Evolutionary conservation across 2,888 invertebrate genomes (phyloP).

Genomic region (Seira sanloemensis): DNA sequence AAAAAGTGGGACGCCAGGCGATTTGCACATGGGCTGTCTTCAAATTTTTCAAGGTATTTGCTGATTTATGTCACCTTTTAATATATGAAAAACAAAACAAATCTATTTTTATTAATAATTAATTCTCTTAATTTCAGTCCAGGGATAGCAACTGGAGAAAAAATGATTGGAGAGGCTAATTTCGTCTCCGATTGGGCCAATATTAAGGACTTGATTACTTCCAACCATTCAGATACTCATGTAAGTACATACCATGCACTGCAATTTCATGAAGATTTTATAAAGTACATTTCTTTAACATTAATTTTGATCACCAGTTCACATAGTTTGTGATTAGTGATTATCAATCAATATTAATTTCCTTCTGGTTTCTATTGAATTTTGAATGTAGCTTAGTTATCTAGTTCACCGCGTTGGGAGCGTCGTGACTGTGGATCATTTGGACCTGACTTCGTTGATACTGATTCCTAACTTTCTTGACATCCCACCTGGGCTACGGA

Average conservation of each 20-base stretch:
- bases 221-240: conserved; percentile 15
- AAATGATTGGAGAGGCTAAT: background rate
- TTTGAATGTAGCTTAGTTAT: conserved; percentile 35
- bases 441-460: conserved; percentile 1
- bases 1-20: conserved; percentile 4
- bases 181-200: conserved; percentile 45
- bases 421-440: conserved; percentile 33
- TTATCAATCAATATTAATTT: background rate
- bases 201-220: conserved; percentile 29
- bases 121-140: conserved; percentile 11
- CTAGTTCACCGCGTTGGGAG: conserved; percentile 46
- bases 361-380: background rate
- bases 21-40: conserved; percentile 38
- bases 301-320: background rate
- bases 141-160: background rate
- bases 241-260: conserved; percentile 19
- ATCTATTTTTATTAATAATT: background rate
- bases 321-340: too few species aligned
- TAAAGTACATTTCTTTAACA: background rate
- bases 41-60: conserved; percentile 41
- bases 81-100: background rate
- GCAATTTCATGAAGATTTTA: background rate
- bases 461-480: conserved; percentile 11
- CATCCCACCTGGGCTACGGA: background rate
- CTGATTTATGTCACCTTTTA: background rate